Evolutionary conservation across 1,140 invertebrate species (phyloP), one percentile per base, ranked within the genome.

Genomic region (Bombus waltoni): DNA sequence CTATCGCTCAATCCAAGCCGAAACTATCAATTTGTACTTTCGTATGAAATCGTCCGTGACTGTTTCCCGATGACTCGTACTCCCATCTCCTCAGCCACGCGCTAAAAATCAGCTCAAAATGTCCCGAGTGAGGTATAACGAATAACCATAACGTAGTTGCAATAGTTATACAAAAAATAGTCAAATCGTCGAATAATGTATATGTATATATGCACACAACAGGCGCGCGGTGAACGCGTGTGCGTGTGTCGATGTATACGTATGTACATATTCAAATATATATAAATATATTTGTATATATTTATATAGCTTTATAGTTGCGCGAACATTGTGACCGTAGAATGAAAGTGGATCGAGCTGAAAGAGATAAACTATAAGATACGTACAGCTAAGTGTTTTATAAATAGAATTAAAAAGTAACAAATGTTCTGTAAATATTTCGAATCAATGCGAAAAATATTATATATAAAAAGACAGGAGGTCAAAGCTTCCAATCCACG

Each of bases 101-200:
- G 92, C 89, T 88, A 94, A 94, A 94, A 95, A 93, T 93, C 93
- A 92, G 92, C 92, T 92, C 92, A 94, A 94, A 94, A 93, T 91
- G 87, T 92, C 93, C 91, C 91, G 88, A 87, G 90, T 91, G 83
- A 90, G 82, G 82, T 90, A 88, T 83, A 89, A 87, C 85, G 76
- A 89, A 87, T 89, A 91, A 93, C 85, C 83, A 91, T 89, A 88
- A 84, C 88, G 74, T 82, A 86, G 91, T 90, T 80, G 74, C 88
- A 91, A 85, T 91, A 91, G 85, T 89, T 87, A 92, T 92, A 92
- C 83, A 91, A 90, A 92, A 93, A 92, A 91, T 91, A 90, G 79
- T 87, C 80, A 82, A 85, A 77, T 89, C 77, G 77, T 89, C 86
- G 87, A 83, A 80, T 89, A 92, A 92, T 91, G 86, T 88, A 78